Base-by-base conservation (phyloP, 2,797 vertebrate genomes). In the Darevskia nairensis region DNA sequence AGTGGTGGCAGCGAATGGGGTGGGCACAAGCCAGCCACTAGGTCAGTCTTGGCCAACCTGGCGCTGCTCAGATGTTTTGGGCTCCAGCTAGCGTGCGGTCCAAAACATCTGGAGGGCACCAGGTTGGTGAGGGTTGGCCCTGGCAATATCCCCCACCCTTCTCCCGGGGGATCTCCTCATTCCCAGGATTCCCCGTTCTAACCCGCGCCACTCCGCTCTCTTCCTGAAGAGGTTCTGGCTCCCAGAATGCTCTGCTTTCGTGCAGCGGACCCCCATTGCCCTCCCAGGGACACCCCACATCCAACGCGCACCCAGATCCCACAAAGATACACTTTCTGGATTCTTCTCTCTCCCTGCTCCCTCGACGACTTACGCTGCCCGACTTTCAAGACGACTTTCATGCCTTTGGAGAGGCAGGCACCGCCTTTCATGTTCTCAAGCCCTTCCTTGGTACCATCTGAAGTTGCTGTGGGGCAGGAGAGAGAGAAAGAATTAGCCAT, bases 381-480 rank as follows among this genome's bases (percentile, higher is more conserved):
- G 86, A 98, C 98, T 97, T 98, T 98, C 89, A 98, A 96, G 92
- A 98, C 97, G 95, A 98, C 98, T 96, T 98, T 98, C 98, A 98
- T 98, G 94, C 98, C 98, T 94, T 98, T 96, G 29, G 98, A 98
- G 79, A 97, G 97, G 93, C 98, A 98, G 89, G 98, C 98, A 1
- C 98, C 98, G 1, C 98, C 98, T 89, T 97, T 97, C 95, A 98
- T 97, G 95, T 98, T 98, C 94, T 98, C 98, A 94, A 98, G 96
- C 82, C 98, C 98, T 95, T 98, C 98, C 86, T 97, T 97, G 3
- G 98, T 98, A 82, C 98, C 98, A 46, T 98, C 98, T 2, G 98
- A 98, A 0, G 98, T 98, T 89, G 98, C 98, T 98, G 94, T 79
- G 75, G 84, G 92, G 88, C 76, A 90, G 46, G 50, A 61, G 11